Conservation (phyloP, 2,113 vertebrate genomes). For the Periophthalmodon schlosseri region DNA sequence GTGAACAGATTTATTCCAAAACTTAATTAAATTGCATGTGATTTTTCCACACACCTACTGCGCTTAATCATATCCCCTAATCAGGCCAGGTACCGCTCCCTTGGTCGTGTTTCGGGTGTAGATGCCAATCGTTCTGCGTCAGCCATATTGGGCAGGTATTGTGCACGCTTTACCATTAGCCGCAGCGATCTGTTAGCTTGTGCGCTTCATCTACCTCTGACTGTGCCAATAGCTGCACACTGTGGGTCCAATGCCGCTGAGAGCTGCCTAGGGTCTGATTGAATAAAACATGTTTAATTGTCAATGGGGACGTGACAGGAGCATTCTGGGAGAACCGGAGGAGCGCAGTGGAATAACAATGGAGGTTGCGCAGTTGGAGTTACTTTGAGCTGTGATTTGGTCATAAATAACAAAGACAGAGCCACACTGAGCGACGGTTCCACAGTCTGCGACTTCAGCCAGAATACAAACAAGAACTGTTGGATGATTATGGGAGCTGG, state of each 20-base stretch:
- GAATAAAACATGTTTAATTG: conserved; percentile 76
- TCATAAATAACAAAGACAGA: conserved; percentile 46
- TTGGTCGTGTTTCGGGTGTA: conserved; percentile 19
- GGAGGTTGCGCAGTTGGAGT: conserved; percentile 17
- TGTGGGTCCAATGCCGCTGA: conserved; percentile 33
- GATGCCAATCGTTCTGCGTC: conserved; percentile 35
- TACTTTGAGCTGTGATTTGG: conserved; percentile 47
- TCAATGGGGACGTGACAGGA: conserved; percentile 49
- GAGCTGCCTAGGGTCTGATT: conserved; percentile 52
- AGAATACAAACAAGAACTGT: not conserved
- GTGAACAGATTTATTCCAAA: not conserved
- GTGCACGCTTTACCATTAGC: conserved; percentile 12
- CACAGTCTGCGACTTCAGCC: not conserved
- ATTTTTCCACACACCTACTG: conserved; percentile 35
- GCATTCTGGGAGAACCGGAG: conserved; percentile 12
- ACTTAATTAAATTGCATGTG: conserved; percentile 30
- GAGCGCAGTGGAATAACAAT: conserved; percentile 43
- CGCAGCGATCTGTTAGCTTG: conserved; percentile 37
- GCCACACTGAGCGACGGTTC: conserved; percentile 8
- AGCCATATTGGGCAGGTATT: conserved; percentile 40
- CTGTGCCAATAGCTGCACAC: conserved; percentile 53
- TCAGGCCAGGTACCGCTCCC: conserved; percentile 42
- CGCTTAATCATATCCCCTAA: conserved; percentile 57
- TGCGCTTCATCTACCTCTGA: conserved; percentile 71
- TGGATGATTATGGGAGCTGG: not conserved